Evolutionary conservation across 64 coral and sea anemone species (phyloP).

Genomic region (Stylophora pistillata): DNA sequence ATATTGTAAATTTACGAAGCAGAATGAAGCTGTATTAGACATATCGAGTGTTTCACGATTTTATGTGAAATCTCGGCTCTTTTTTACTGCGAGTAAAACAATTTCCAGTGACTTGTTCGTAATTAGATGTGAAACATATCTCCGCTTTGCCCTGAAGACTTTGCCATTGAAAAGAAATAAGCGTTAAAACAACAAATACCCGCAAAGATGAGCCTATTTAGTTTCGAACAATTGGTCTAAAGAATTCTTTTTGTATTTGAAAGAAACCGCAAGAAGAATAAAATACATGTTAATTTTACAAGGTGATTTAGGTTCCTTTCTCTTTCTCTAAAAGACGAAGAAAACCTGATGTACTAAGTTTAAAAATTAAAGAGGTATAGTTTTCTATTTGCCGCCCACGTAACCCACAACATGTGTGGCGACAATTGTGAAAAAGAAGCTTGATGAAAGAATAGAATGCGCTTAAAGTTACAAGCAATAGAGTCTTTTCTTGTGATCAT

Average conservation of each 20-base stretch:
- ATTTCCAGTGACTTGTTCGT: neutral
- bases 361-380: neutral
- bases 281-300: neutral
- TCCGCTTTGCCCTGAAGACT: neutral
- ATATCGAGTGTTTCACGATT: neutral
- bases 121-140: neutral
- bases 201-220: slow-evolving; percentile 12
- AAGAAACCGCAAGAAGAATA: slow-evolving; percentile 4
- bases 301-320: neutral
- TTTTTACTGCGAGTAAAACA: neutral
- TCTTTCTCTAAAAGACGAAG: neutral
- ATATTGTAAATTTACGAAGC: too few species aligned
- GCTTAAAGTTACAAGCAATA: slow-evolving; percentile 8
- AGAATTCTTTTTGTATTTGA: slow-evolving; percentile 9
- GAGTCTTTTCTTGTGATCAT: slow-evolving; percentile 10
- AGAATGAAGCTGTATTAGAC: neutral
- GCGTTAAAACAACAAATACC: neutral
- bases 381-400: neutral
- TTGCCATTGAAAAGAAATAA: slow-evolving; percentile 4
- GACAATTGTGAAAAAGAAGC: neutral
- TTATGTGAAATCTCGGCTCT: neutral
- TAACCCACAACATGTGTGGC: slow-evolving; percentile 17
- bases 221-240: neutral
- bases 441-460: slow-evolving; percentile 20
- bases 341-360: neutral